Evolutionary conservation across 2,888 invertebrate species (phyloP).

Genomic region (Drosophila kambysellisi): DNA sequence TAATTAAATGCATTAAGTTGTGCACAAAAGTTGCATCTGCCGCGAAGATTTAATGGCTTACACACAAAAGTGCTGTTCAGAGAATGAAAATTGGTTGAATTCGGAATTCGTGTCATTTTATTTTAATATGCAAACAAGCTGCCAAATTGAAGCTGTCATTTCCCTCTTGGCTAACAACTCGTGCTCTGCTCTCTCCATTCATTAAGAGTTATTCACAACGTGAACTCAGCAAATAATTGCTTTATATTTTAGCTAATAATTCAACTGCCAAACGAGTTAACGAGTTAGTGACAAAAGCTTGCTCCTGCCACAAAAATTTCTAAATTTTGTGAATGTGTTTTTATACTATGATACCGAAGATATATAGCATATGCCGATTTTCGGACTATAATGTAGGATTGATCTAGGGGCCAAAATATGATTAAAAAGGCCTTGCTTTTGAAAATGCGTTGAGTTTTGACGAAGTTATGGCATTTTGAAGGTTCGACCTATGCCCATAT

Average conservation of each 20-base stretch:
- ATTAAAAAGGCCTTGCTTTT: no score
- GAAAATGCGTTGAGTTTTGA: no score
- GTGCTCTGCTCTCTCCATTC: neutral
- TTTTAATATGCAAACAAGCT: constrained; percentile 14
- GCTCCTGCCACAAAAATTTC: neutral
- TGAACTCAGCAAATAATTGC: neutral
- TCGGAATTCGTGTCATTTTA: constrained; percentile 5
- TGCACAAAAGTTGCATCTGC: constrained; percentile 2
- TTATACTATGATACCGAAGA: no score
- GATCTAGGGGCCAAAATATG: no score
- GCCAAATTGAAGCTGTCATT: constrained; percentile 5
- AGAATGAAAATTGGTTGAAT: neutral
- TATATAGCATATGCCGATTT: no score
- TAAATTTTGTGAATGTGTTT: no score
- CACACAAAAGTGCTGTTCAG: neutral
- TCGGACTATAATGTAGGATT: no score
- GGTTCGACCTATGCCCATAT: no score
- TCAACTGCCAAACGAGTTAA: neutral
- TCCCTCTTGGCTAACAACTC: constrained; percentile 8
- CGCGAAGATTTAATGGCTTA: constrained; percentile 32
- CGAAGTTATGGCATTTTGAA: no score
- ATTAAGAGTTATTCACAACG: neutral
- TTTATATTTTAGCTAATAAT: neutral
- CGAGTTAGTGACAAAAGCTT: neutral
- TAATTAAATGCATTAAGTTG: constrained; percentile 54